Base-by-base conservation (phyloP, 2,113 vertebrate genomes). In the Megalops atlanticus region DNA sequence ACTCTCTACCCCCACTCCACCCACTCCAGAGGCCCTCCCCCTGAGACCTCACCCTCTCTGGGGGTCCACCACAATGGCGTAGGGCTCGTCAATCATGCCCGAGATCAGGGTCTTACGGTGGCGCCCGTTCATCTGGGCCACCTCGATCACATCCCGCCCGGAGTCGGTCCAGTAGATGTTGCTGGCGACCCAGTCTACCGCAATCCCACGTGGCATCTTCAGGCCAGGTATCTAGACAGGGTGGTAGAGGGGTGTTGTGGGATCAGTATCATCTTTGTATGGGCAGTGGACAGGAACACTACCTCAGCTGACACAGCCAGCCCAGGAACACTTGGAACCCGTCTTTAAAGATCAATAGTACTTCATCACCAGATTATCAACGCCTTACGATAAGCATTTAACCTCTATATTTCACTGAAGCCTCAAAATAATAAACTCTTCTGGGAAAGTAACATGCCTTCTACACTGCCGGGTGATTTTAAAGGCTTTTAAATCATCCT, bases 121-220 rank as follows among this genome's bases (percentile, higher is more conserved):
- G 88, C 96, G 96, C n/a, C 98, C 98, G 0, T 96, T 96, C 91
- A 98, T 96, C 84, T 98, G 97, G 0, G 97, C 97, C 89, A 99
- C 98, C 86, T 99, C 97, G 0, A 99, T 98, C 4, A 99, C 98
- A 0, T 99, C 98, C 0, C 98, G 94, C 58, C 98, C 98, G 0
- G 97, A 97, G 90, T 99, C 98, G 0, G 98, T 99, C 98, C 98
- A 99, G 92, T 99, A 99, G 79, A 99, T 93, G 83, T 99, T 99
- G 39, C 96, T 96, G 0, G 97, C 97, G 39, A 99, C 98, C 98
- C 98, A 99, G 89, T 99, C 98, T 0, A 99, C 93, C 3, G 98
- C 98, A 0, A 99, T 97, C 3, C 98, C 98, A 47, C 97, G 92
- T 0, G 98, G 98, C 94, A 98, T 99, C 92, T 98, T 98, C 85